A percentile compares a stretch with the other conserved stretches of the same genome.
These are phyloP conservation scores for Quadroppia sp. DNA, from an alignment of 2,888 invertebrate species.

Conservation along the genomic window DNA sequence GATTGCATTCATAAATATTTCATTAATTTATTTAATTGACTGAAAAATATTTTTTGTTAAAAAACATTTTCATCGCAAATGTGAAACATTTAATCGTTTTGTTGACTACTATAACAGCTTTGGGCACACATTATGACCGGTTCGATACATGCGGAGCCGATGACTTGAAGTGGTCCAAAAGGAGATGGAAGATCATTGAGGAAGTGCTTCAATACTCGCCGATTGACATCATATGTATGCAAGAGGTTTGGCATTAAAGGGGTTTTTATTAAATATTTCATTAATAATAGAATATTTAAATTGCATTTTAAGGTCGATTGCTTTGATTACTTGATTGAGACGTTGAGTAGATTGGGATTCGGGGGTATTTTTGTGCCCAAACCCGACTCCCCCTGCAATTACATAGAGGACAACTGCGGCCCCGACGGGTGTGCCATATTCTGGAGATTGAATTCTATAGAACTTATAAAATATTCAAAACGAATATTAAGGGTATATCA, in stretches of 20 bases:
- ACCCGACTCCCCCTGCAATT: slow-evolving; percentile 71
- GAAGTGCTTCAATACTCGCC: slow-evolving; percentile 66
- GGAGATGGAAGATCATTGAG: slow-evolving; percentile 65
- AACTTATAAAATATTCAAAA: slow-evolving; percentile 60
- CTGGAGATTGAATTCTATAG: slow-evolving; percentile 63
- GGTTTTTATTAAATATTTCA: too few relatives aligned
- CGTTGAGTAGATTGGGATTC: slow-evolving; percentile 64
- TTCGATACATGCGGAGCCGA: slow-evolving; percentile 67
- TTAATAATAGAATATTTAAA: slow-evolving; percentile 1
- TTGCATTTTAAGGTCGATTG: slow-evolving; percentile 65
- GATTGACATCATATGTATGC: slow-evolving; percentile 65
- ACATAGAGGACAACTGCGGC: slow-evolving; percentile 66
- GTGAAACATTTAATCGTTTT: neutral
- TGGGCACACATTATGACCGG: slow-evolving; percentile 67
- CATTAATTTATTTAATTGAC: too few relatives aligned
- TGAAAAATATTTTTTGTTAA: too few relatives aligned
- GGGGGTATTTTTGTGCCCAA: slow-evolving; percentile 68
- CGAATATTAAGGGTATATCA: slow-evolving; percentile 67
- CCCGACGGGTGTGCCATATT: slow-evolving; percentile 76
- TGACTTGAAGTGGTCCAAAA: slow-evolving; percentile 65
- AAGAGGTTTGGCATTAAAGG: slow-evolving; percentile 47
- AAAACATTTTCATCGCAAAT: too few relatives aligned
- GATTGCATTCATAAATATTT: slow-evolving; percentile 7
- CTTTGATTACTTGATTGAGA: slow-evolving; percentile 63
- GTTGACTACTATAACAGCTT: slow-evolving; percentile 55